These are phyloP conservation scores for Ochropacha duplaris DNA, from an alignment of 2,888 invertebrate species.

Conservation along the genomic window DNA sequence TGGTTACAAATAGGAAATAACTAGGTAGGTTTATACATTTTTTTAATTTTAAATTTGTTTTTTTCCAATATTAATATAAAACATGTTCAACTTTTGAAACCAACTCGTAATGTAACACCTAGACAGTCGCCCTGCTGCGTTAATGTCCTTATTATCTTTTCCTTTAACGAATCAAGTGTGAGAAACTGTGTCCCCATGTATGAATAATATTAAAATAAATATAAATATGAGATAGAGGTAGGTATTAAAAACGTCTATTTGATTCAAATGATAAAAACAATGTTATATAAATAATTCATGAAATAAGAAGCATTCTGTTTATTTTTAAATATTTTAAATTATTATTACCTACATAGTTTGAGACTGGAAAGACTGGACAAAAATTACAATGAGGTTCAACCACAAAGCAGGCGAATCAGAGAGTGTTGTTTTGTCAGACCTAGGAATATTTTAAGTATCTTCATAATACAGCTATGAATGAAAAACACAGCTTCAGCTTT, in stretches of 20 bases:
- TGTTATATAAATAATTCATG: background rate
- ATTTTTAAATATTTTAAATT: too few relatives aligned
- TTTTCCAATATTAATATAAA: background rate
- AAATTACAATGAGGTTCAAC: too few relatives aligned
- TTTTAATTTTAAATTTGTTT: too few relatives aligned
- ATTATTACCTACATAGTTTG: too few relatives aligned
- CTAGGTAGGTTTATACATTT: too few relatives aligned
- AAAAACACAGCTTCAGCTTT: background rate
- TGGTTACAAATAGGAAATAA: too few relatives aligned
- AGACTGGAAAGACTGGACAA: too few relatives aligned
- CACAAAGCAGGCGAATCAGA: too few relatives aligned
- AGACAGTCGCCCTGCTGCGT: conserved; percentile 33
- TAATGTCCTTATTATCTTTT: conserved; percentile 36
- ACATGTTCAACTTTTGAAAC: conserved; percentile 6
- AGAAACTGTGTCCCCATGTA: conserved; percentile 26
- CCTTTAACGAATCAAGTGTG: conserved; percentile 30
- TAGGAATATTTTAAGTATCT: too few relatives aligned
- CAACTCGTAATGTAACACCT: conserved; percentile 23
- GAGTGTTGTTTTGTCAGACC: too few relatives aligned
- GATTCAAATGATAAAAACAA: background rate
- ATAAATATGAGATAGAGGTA: background rate
- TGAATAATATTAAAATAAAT: conserved; percentile 10
- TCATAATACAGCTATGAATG: too few relatives aligned
- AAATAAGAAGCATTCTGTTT: background rate
- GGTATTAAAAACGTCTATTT: background rate